Conservation (phyloP, 2,888 invertebrate genomes). For the Meghimatium bilineatum region DNA sequence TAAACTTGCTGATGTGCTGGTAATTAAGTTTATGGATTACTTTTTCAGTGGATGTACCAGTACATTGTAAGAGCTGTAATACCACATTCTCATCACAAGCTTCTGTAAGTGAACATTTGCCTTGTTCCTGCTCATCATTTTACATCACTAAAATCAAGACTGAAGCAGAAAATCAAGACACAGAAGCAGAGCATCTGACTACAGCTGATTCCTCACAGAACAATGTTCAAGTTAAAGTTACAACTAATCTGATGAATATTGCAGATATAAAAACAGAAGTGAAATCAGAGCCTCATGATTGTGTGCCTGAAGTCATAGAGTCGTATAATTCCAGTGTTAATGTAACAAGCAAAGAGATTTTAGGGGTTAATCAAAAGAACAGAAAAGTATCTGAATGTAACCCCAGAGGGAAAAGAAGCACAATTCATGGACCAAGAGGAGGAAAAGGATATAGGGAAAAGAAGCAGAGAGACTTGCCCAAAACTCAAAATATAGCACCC, state of each 20-base stretch:
- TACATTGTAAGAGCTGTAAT: slow-evolving; percentile 14
- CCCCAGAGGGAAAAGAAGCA: background rate
- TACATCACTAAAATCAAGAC: slow-evolving; percentile 14
- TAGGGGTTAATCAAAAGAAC: background rate
- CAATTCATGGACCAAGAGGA: background rate
- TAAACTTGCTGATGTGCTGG: too few species aligned
- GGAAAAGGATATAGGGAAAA: background rate
- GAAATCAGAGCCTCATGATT: slow-evolving; percentile 3
- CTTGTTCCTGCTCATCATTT: slow-evolving; percentile 8
- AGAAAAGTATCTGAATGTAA: background rate
- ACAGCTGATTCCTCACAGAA: background rate
- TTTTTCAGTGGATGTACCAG: slow-evolving; percentile 15
- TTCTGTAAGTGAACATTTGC: background rate
- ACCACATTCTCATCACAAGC: slow-evolving; percentile 20
- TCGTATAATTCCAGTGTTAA: background rate
- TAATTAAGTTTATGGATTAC: background rate
- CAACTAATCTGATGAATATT: background rate
- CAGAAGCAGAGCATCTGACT: background rate
- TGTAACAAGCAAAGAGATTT: background rate
- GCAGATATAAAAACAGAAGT: slow-evolving; percentile 17
- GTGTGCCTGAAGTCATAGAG: background rate
- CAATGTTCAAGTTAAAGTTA: background rate
- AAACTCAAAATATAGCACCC: background rate
- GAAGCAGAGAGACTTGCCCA: background rate
- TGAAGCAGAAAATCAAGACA: background rate